A percentile compares a stretch with the other conserved stretches of the same genome.
These are phyloP conservation scores for Caenorhabditis sp. DNA, from an alignment of 2,888 invertebrate genomes.

Conservation along the genomic window DNA sequence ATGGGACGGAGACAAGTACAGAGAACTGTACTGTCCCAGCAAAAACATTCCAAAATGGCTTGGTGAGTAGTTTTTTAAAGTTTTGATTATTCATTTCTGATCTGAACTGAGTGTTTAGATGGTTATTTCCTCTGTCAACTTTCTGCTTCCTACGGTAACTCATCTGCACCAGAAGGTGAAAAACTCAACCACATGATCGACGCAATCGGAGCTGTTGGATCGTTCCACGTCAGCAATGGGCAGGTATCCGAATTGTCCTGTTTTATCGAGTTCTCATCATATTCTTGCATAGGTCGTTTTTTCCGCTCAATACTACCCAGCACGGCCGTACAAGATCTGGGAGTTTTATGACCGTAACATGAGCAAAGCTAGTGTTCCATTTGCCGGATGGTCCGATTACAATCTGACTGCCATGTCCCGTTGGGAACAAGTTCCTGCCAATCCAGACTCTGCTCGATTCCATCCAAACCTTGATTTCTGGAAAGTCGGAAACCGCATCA, in stretches of 20 bases:
- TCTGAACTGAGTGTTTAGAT: slow-evolving; percentile 75
- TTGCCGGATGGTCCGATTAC: slow-evolving; percentile 82
- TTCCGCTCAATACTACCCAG: slow-evolving; percentile 82
- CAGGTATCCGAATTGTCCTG: slow-evolving; percentile 63
- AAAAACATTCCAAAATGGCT: slow-evolving; percentile 81
- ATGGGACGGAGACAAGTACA: slow-evolving; percentile 83
- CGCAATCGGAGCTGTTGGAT: slow-evolving; percentile 82
- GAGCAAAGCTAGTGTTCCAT: slow-evolving; percentile 78
- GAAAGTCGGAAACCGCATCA: slow-evolving; percentile 78
- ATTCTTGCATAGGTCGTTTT: slow-evolving; percentile 75
- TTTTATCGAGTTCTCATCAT: neutral
- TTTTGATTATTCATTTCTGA: slow-evolving; percentile 5
- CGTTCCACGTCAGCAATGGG: slow-evolving; percentile 81
- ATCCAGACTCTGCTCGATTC: slow-evolving; percentile 77
- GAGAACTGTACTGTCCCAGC: slow-evolving; percentile 81
- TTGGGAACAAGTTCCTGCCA: slow-evolving; percentile 80
- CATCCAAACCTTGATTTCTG: slow-evolving; percentile 83
- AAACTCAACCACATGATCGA: slow-evolving; percentile 83
- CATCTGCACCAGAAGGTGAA: slow-evolving; percentile 79
- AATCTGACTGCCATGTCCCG: slow-evolving; percentile 81
- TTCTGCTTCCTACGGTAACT: slow-evolving; percentile 82
- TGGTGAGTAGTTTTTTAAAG: slow-evolving; percentile 66
- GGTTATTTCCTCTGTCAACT: slow-evolving; percentile 83
- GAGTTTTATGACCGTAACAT: slow-evolving; percentile 83
- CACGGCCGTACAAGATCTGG: slow-evolving; percentile 83